Conservation (phyloP, 2,888 invertebrate species). For the Orthosia gothica region DNA sequence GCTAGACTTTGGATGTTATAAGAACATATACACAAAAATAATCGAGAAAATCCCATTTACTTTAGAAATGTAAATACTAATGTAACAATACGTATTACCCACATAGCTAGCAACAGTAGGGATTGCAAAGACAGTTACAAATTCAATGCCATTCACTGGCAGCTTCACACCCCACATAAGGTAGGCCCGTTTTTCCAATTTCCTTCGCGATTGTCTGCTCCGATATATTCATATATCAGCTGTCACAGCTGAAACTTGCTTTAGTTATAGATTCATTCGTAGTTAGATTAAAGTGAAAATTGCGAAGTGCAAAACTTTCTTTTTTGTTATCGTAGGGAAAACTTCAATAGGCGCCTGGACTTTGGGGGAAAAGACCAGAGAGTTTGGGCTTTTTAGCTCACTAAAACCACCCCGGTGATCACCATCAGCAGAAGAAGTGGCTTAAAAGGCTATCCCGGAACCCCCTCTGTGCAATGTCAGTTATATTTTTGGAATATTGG, state of each 20-base stretch:
- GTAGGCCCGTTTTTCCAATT: conserved; percentile 12
- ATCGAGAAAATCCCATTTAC: neutral
- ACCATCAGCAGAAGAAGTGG: no score
- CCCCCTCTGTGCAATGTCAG: no score
- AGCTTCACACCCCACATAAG: conserved; percentile 2
- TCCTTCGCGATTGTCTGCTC: conserved; percentile 19
- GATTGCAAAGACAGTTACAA: conserved; percentile 4
- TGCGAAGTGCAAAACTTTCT: neutral
- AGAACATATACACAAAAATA: neutral
- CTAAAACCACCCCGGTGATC: no score
- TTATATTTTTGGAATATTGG: no score
- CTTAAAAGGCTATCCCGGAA: no score
- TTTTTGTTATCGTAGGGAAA: no score
- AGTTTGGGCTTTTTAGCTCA: no score
- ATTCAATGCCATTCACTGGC: conserved; percentile 16
- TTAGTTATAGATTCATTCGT: neutral
- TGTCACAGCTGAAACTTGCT: conserved; percentile 4
- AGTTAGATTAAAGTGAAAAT: conserved; percentile 1
- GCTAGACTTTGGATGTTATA: no score
- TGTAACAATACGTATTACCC: neutral
- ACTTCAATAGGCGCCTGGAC: no score
- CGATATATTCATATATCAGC: conserved; percentile 32
- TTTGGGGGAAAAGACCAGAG: no score
- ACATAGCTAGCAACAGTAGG: neutral
- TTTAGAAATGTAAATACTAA: no score